Percentiles rank a stretch among this genome's conserved stretches.
Conservation (phyloP, 1,140 invertebrate species). For the Dreissena rostriformis region DNA sequence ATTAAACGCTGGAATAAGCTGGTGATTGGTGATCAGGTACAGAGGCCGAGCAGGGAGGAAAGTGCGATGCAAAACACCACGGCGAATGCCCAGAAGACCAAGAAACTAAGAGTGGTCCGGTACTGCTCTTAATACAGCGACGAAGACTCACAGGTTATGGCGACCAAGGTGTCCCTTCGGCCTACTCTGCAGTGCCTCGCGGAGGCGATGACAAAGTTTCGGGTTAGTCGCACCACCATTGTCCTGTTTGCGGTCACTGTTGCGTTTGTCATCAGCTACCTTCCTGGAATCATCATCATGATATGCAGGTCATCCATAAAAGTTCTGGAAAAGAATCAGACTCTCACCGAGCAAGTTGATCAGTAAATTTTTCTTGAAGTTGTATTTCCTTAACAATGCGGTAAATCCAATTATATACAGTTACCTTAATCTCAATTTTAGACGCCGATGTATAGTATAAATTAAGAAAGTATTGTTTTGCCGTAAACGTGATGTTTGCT, state of each 20-base stretch:
- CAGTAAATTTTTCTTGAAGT: conserved; percentile 75
- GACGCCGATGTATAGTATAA: conserved; percentile 59
- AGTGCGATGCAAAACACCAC: conserved; percentile 17
- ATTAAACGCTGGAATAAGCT: conserved; percentile 59
- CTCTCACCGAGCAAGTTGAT: too few relatives aligned
- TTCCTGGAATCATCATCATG: too few relatives aligned
- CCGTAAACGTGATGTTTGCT: too few relatives aligned
- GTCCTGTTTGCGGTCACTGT: too few relatives aligned
- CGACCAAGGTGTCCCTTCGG: background rate
- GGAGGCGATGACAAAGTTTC: conserved; percentile 53
- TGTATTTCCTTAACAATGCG: conserved; percentile 76
- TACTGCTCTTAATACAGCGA: conserved; percentile 62
- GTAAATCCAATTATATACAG: conserved; percentile 79
- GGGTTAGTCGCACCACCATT: conserved; percentile 64
- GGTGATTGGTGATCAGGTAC: conserved; percentile 63
- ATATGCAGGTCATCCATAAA: too few relatives aligned
- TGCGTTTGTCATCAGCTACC: too few relatives aligned
- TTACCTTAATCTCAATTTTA: conserved; percentile 76
- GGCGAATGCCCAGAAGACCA: conserved; percentile 9
- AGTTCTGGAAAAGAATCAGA: too few relatives aligned
- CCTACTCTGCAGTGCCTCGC: conserved; percentile 52
- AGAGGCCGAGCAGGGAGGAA: conserved; percentile 8
- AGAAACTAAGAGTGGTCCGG: too few relatives aligned
- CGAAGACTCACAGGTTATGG: conserved; percentile 58
- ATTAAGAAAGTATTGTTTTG: conserved; percentile 37